Conservation (phyloP, 2,888 invertebrate species). For the Clunio marinus region DNA sequence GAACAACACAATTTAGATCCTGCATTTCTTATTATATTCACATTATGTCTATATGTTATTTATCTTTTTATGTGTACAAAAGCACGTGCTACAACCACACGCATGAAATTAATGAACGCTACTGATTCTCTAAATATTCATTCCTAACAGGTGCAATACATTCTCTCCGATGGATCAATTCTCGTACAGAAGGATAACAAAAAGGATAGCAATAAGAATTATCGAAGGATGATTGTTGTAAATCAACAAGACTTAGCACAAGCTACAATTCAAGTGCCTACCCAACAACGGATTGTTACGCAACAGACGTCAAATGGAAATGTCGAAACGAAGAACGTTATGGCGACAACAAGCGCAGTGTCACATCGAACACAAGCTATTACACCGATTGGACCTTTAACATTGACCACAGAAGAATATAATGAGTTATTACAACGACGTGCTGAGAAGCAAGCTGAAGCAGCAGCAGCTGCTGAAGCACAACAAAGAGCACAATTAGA, state of each 20-base stretch:
- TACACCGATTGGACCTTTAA: conserved; percentile 68
- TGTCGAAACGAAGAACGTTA: not conserved
- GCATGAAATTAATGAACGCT: conserved; percentile 34
- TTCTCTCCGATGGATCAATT: conserved; percentile 33
- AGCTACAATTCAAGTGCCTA: conserved; percentile 12
- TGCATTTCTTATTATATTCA: conserved; percentile 29
- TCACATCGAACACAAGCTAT: conserved; percentile 56
- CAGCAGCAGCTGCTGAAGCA: conserved; percentile 56
- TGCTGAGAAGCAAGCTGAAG: conserved; percentile 50
- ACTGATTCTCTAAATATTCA: no score
- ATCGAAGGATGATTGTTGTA: conserved; percentile 33
- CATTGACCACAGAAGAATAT: conserved; percentile 71
- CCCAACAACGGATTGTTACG: conserved; percentile 30
- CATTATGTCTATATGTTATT: conserved; percentile 32
- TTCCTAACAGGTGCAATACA: conserved; percentile 31
- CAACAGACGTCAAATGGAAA: conserved; percentile 31
- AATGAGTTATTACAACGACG: conserved; percentile 73
- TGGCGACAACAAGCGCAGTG: conserved; percentile 43
- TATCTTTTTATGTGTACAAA: conserved; percentile 37
- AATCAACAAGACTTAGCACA: conserved; percentile 30
- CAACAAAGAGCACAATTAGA: conserved; percentile 45
- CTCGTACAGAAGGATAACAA: conserved; percentile 31
- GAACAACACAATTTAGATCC: conserved; percentile 37
- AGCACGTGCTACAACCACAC: conserved; percentile 38
- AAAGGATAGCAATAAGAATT: conserved; percentile 34